These are phyloP conservation scores for Tor tambroides DNA, from an alignment of 2,113 vertebrate species.

Conservation along the genomic window DNA sequence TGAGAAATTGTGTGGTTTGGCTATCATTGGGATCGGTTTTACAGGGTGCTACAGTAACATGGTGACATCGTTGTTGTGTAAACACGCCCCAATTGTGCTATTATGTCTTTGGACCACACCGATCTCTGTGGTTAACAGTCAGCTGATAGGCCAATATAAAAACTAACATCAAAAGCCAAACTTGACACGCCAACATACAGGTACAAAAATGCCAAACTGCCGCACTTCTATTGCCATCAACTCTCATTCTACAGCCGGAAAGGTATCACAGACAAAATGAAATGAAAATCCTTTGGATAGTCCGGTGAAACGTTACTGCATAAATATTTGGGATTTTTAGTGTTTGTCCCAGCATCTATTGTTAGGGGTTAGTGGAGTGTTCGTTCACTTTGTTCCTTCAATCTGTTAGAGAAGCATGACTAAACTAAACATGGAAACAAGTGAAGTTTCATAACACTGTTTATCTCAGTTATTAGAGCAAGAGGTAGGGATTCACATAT, in stretches of 20 bases:
- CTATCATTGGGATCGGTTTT: constrained; percentile 21
- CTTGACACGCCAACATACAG: constrained; percentile 27
- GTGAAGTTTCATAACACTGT: constrained; percentile 51
- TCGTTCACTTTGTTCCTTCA: constrained; percentile 16
- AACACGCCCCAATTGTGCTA: constrained; percentile 46
- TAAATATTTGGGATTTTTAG: constrained; percentile 19
- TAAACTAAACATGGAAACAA: constrained; percentile 39
- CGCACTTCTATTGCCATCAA: constrained; percentile 48
- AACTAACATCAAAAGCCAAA: constrained; percentile 27
- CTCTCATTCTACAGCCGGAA: constrained; percentile 4
- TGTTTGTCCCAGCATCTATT: constrained; percentile 33
- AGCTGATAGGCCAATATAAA: constrained; percentile 44
- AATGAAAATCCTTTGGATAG: constrained; percentile 39
- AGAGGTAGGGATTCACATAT: constrained; percentile 61
- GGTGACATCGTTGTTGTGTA: constrained; percentile 41
- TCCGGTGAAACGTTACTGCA: constrained; percentile 48
- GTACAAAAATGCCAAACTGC: constrained; percentile 65
- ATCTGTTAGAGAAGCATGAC: constrained; percentile 49
- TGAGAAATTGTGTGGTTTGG: constrained; percentile 41
- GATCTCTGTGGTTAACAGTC: constrained; percentile 50
- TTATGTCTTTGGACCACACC: constrained; percentile 58
- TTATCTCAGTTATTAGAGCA: constrained; percentile 51
- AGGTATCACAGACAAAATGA: constrained; percentile 21
- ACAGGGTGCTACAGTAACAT: constrained; percentile 27
- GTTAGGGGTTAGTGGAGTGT: not conserved